Base-by-base conservation (phyloP, 2,113 vertebrate species). In the Glareola pratincola region DNA sequence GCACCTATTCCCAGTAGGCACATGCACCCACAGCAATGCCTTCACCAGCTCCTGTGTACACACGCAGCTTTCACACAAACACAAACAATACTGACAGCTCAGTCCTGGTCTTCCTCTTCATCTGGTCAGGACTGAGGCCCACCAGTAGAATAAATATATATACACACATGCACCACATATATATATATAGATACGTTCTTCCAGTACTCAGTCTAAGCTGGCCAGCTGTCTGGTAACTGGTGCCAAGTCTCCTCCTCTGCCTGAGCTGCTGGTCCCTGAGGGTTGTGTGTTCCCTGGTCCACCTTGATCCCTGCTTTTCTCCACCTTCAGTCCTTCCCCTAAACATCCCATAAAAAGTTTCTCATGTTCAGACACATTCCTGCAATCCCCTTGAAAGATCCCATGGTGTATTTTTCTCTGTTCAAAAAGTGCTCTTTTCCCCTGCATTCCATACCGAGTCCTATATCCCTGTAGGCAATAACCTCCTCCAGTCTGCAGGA, bases 71-170 rank as follows among this genome's bases (percentile, higher is more conserved):
- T 63, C 53, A 39, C 47, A 18, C 20, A 9, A 4, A 7, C 10
- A 0, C 14, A 29, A 43, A 19, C 54, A 56, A 66, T 30, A 6
- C 30, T 34, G 54, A 2, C 34, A 47, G 50, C 63, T 57, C 45
- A 17, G 1, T 53, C 36, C 69, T 47, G 27, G 9, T 36, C 26
- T 48, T 84, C 45, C 36, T 74, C 68, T 48, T 47, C 71, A 53
- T 47, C 51, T 78, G 41, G 6, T 14, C 2, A 48, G 50, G 54
- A 15, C n/a, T 21, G 10, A 80, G 14, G 8, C 29, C 30, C 5
- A 6, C 8, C 3, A 10, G 23, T 24, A 14, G 43, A 51, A 10
- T 10, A 48, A 12, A 3, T 1, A 4, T 2, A 5, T 47, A 47
- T 5, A 47, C 16, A 45, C 18, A 45, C 17, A 45, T 45, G n/a